Percentiles rank a stretch among this genome's conserved stretches.
Evolutionary conservation across 2,113 vertebrate genomes (phyloP).

Genomic region (Conger conger): DNA sequence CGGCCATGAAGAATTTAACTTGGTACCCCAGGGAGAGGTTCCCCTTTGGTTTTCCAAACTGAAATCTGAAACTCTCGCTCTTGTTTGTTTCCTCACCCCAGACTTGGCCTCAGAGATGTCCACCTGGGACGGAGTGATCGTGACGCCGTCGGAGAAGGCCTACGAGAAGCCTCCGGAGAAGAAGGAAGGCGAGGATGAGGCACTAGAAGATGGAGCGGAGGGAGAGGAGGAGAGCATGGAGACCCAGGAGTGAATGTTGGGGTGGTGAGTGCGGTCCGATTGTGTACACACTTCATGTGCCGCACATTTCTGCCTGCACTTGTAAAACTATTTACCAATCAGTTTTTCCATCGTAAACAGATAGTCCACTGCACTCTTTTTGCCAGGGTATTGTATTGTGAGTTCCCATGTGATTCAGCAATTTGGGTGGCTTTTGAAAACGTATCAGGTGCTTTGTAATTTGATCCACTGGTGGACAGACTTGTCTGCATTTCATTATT

Average conservation of each 20-base stretch:
- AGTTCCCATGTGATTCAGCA: too few relatives aligned
- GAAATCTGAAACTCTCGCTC: background rate
- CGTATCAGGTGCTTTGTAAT: too few relatives aligned
- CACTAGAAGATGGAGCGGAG: conserved; percentile 84
- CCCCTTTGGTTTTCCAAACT: background rate
- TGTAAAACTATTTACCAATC: too few relatives aligned
- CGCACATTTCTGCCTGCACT: too few relatives aligned
- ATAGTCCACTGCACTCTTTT: too few relatives aligned
- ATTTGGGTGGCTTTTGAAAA: too few relatives aligned
- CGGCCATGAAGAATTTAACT: background rate
- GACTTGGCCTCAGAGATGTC: conserved; percentile 92
- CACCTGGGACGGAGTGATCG: conserved; percentile 95
- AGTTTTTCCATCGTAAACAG: too few relatives aligned
- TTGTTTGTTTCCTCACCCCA: conserved; percentile 45
- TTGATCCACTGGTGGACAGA: too few relatives aligned
- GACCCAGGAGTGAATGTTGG: conserved; percentile 82
- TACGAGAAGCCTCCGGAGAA: conserved; percentile 95
- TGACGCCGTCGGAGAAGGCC: conserved; percentile 94
- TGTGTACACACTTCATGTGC: too few relatives aligned
- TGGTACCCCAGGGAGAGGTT: background rate
- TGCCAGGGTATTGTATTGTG: too few relatives aligned
- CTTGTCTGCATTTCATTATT: too few relatives aligned
- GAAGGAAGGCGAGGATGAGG: conserved; percentile 94
- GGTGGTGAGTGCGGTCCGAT: background rate
- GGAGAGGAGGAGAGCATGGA: conserved; percentile 92